A percentile compares a stretch with the other conserved stretches of the same genome.
These are phyloP conservation scores for Otocyon megalotis DNA, from an alignment of 2,113 vertebrate species.

Conservation along the genomic window DNA sequence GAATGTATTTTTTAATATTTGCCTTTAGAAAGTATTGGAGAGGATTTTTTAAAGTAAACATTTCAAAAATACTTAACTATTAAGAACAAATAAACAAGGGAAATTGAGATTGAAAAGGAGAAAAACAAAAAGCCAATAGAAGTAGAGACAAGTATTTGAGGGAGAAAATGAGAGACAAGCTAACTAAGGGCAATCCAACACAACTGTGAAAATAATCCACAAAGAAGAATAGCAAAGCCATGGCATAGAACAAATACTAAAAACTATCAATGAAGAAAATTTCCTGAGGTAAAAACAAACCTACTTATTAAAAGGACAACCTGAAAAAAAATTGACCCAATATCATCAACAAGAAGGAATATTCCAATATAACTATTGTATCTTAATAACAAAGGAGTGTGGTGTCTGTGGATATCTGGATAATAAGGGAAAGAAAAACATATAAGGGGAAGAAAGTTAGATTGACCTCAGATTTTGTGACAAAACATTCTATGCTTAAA, in stretches of 20 bases:
- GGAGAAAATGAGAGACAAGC: background rate
- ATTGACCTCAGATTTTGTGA: background rate
- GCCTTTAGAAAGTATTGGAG: background rate
- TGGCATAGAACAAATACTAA: background rate
- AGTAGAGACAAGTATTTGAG: background rate
- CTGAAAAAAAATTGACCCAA: background rate
- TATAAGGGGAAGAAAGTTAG: background rate
- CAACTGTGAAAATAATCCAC: background rate
- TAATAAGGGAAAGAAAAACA: background rate
- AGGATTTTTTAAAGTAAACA: background rate
- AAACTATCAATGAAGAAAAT: background rate
- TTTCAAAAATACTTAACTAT: background rate
- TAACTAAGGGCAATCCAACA: background rate
- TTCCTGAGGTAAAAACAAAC: background rate
- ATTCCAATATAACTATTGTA: background rate
- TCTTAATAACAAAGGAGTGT: background rate
- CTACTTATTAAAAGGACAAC: background rate
- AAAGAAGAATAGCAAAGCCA: background rate
- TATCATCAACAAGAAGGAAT: background rate
- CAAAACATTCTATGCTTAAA: background rate
- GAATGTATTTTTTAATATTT: background rate
- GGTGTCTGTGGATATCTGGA: background rate
- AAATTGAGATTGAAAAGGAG: background rate
- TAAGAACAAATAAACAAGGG: background rate
- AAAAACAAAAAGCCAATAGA: background rate